A percentile compares a stretch with the other conserved stretches of the same genome.
Conservation (phyloP, 2,113 vertebrate genomes). For the Peromyscus maniculatus region DNA sequence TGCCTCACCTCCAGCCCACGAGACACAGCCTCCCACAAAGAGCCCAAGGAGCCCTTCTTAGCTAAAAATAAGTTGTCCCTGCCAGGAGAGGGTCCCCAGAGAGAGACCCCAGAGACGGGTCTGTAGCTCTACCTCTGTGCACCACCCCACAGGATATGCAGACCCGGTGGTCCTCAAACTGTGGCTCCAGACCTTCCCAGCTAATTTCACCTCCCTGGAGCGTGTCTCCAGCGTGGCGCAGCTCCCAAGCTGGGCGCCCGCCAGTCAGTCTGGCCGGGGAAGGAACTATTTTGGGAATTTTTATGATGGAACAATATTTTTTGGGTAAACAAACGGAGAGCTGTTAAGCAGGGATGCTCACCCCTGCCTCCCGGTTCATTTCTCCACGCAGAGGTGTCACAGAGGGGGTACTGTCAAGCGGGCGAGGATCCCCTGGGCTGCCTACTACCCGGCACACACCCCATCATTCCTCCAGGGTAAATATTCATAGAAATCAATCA, state of each 20-base stretch:
- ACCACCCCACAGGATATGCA: constrained; percentile 44
- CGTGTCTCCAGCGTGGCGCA: constrained; percentile 75
- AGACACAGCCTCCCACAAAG: not conserved
- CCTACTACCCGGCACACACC: not conserved
- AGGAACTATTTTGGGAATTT: constrained; percentile 91
- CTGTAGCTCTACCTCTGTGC: not conserved
- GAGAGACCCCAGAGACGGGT: not conserved
- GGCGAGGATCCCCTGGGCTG: constrained; percentile 74
- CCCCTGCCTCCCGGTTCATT: constrained; percentile 86
- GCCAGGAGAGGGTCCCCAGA: constrained; percentile 11
- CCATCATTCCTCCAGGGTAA: constrained; percentile 82
- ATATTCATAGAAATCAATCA: constrained; percentile 55
- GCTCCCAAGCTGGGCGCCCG: constrained; percentile 88
- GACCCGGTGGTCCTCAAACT: constrained; percentile 73
- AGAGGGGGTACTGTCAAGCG: constrained; percentile 86
- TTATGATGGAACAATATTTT: constrained; percentile 92
- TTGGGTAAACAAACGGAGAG: constrained; percentile 90
- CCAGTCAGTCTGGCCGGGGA: constrained; percentile 89
- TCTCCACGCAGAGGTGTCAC: constrained; percentile 81
- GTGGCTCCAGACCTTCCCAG: constrained; percentile 78
- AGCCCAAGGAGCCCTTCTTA: constrained; percentile 48
- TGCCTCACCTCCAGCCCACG: not conserved
- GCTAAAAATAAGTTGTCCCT: constrained; percentile 64
- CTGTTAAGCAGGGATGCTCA: constrained; percentile 89
- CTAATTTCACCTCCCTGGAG: constrained; percentile 77